A percentile compares a stretch with the other conserved stretches of the same genome.
Conservation (phyloP, 2,888 invertebrate species). For the Cantharis rufa region DNA sequence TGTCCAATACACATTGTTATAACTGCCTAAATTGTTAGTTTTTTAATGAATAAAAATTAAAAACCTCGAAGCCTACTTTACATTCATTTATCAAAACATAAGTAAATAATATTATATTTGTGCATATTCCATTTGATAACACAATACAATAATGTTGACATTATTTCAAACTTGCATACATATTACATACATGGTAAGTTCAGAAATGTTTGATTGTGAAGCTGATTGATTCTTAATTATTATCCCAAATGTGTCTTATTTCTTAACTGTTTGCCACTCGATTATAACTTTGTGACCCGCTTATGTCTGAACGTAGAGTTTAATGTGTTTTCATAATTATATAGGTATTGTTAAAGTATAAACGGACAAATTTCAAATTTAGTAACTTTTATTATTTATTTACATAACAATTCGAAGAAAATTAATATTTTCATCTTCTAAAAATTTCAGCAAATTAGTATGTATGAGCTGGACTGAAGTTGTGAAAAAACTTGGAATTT, state of each 20-base stretch:
- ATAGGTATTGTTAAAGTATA: too few relatives aligned
- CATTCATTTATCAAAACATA: not conserved
- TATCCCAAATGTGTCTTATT: not conserved
- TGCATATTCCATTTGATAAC: not conserved
- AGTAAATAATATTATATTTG: not conserved
- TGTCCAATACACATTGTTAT: slow-evolving; percentile 13
- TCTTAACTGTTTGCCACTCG: too few relatives aligned
- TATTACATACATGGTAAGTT: not conserved
- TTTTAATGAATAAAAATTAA: not conserved
- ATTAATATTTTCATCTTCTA: too few relatives aligned
- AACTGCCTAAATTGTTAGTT: not conserved
- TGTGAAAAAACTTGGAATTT: too few relatives aligned
- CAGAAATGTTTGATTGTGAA: not conserved
- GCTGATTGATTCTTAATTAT: not conserved
- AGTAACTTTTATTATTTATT: too few relatives aligned
- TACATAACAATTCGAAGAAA: too few relatives aligned
- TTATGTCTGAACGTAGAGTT: too few relatives aligned
- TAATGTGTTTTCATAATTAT: too few relatives aligned
- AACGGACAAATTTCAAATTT: too few relatives aligned
- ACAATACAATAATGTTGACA: not conserved
- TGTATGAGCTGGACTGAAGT: too few relatives aligned
- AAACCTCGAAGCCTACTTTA: not conserved
- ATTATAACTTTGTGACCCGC: too few relatives aligned
- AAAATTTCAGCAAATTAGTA: too few relatives aligned
- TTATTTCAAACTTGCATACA: not conserved